phyloP scores from a whole-genome alignment of 2,797 vertebrate species.

The Lithobates pipiens region DNA sequence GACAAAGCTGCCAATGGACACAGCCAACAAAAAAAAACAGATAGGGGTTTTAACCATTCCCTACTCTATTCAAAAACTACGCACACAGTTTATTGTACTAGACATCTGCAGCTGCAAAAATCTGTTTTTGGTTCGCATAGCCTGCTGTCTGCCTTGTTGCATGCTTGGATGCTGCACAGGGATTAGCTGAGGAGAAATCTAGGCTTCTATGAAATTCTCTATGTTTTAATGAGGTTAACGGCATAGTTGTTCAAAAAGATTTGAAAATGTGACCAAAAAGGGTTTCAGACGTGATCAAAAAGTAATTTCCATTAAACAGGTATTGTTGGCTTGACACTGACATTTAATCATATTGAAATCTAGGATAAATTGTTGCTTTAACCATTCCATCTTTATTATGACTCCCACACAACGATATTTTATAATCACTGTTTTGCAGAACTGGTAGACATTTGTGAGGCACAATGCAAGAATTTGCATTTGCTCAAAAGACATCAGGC shows the following conservation, averaged over 20 bases:
- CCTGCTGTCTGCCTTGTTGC: conserved; percentile 4
- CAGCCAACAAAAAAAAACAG: too few relatives aligned
- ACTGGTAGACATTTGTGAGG: not conserved
- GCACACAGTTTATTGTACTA: too few relatives aligned
- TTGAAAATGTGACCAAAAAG: conserved; percentile 11
- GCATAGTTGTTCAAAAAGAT: not conserved
- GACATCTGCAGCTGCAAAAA: not conserved
- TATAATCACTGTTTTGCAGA: conserved; percentile 10
- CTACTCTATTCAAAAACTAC: too few relatives aligned
- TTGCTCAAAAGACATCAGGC: not conserved
- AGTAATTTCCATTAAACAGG: not conserved
- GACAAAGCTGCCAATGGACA: too few relatives aligned
- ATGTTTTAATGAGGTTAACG: not conserved
- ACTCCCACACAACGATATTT: conserved; percentile 18
- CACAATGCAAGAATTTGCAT: conserved; percentile 17
- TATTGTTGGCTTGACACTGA: conserved; percentile 9
- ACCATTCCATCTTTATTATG: conserved; percentile 31
- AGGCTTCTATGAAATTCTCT: not conserved
- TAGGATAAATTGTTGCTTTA: conserved; percentile 35
- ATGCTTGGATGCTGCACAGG: not conserved
- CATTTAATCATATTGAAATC: conserved; percentile 25
- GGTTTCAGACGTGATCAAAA: not conserved
- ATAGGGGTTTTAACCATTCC: too few relatives aligned
- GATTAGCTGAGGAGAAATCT: not conserved
- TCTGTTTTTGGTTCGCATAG: not conserved